Percentiles rank a stretch among this genome's conserved stretches.
These are phyloP conservation scores for Heloderma charlesbogerti DNA, from an alignment of 2,113 vertebrate species.

Conservation along the genomic window DNA sequence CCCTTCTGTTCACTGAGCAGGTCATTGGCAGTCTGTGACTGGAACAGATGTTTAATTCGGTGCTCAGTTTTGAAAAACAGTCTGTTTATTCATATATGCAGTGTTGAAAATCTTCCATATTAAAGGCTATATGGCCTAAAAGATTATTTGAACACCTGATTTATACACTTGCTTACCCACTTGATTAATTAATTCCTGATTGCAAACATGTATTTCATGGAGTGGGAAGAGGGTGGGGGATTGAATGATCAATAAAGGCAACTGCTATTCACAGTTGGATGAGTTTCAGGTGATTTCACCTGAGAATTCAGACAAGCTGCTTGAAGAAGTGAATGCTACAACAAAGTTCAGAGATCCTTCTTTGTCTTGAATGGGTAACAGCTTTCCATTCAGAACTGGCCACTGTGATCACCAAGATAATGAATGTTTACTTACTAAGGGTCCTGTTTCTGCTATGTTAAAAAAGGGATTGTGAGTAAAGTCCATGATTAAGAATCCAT, in stretches of 20 bases:
- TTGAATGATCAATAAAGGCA: neutral
- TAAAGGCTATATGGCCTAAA: neutral
- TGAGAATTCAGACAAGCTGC: neutral
- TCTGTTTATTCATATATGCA: neutral
- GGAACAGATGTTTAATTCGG: neutral
- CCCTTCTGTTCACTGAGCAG: no score
- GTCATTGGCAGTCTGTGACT: no score
- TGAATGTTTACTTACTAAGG: neutral
- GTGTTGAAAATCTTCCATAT: no score
- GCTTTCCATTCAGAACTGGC: neutral
- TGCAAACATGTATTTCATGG: neutral
- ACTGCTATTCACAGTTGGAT: neutral
- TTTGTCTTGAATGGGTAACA: neutral
- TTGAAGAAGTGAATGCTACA: neutral
- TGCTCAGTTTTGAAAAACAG: neutral
- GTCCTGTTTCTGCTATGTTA: no score
- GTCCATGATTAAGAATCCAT: no score
- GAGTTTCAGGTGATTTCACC: neutral
- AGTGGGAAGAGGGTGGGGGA: neutral
- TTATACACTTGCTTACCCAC: no score
- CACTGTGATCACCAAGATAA: neutral
- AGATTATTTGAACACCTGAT: neutral
- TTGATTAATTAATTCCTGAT: neutral
- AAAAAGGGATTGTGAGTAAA: no score
- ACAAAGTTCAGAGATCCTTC: neutral